phyloP scores from a whole-genome alignment of 2,113 vertebrate genomes.

The Shinisaurus crocodilurus region DNA sequence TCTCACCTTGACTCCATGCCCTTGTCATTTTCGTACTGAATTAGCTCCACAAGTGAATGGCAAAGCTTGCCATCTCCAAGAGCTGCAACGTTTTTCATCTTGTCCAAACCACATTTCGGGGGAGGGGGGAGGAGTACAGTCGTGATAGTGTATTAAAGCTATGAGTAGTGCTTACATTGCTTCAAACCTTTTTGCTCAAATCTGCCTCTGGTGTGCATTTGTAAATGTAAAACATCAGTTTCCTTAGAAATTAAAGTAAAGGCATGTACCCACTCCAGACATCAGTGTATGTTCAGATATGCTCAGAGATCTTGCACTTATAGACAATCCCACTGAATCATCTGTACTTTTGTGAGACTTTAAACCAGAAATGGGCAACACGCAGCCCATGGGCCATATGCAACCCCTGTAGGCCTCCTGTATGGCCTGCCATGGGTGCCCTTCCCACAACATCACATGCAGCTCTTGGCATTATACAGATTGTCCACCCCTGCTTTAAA shows the following conservation, averaged over 20 bases:
- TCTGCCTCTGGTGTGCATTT: background rate
- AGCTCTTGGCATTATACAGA: no score
- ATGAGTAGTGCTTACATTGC: background rate
- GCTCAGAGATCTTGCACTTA: background rate
- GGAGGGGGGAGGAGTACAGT: background rate
- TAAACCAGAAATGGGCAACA: no score
- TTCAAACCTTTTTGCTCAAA: background rate
- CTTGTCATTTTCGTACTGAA: slow-evolving; percentile 48
- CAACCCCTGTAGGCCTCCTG: no score
- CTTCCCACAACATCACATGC: no score
- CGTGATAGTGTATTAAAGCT: slow-evolving; percentile 7
- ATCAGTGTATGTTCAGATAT: background rate
- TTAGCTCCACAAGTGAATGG: background rate
- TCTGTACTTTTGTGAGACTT: background rate
- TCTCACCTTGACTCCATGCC: slow-evolving; percentile 70
- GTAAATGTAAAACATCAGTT: background rate
- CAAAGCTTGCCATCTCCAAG: background rate
- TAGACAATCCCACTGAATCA: background rate
- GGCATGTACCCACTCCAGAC: background rate
- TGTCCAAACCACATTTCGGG: background rate
- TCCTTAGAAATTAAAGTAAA: background rate
- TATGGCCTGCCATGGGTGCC: no score
- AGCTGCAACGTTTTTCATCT: background rate
- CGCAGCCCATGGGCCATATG: no score
- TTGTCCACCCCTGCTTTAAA: background rate